Percentiles rank a stretch among this genome's conserved stretches.
phyloP scores from a whole-genome alignment of 2,113 vertebrate genomes.

The Pedionomus torquatus region DNA sequence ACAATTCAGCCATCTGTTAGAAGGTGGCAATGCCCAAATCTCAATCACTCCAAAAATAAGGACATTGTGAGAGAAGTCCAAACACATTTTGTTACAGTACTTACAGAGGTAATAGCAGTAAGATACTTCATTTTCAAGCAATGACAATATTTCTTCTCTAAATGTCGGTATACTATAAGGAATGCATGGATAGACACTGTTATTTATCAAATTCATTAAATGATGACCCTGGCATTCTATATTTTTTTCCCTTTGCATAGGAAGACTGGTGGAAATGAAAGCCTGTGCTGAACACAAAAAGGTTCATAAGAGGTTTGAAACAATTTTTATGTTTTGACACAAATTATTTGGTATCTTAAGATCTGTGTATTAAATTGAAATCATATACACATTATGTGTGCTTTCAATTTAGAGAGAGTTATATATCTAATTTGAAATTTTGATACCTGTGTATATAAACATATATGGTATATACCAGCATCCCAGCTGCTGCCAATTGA shows the following conservation, averaged over 20 bases:
- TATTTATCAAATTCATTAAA: neutral
- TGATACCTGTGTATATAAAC: neutral
- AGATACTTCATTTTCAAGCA: neutral
- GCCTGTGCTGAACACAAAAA: neutral
- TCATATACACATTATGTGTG: neutral
- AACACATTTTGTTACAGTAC: neutral
- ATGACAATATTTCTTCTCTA: neutral
- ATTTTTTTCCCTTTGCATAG: neutral
- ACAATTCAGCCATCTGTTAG: slow-evolving; percentile 37
- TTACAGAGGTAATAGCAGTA: neutral
- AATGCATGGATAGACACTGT: neutral
- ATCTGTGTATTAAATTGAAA: neutral
- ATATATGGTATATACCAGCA: neutral
- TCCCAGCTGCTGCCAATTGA: neutral
- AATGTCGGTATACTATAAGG: neutral
- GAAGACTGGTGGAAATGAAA: neutral
- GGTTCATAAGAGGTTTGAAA: neutral
- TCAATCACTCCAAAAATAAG: neutral
- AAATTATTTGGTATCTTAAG: neutral
- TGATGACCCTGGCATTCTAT: neutral
- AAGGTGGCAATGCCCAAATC: slow-evolving; percentile 4
- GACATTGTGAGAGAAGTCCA: neutral
- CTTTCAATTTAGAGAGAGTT: neutral
- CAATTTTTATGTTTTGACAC: neutral
- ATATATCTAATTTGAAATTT: neutral